Base-by-base conservation (phyloP, 2,797 vertebrate species). In the Sebastiscus tertius region DNA sequence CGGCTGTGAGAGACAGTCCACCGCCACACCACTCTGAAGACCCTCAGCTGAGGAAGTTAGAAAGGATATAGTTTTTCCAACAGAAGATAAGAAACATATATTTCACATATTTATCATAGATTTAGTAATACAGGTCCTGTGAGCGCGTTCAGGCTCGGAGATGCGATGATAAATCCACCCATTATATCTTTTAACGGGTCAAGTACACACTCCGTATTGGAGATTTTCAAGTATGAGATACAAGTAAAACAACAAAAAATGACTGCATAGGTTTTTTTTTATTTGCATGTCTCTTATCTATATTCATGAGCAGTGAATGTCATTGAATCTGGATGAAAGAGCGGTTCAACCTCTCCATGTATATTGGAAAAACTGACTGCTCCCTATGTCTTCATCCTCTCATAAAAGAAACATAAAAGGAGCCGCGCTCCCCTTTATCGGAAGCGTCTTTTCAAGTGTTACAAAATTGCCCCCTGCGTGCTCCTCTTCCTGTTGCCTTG, bases 401-500 rank as follows among this genome's bases (percentile, higher is more conserved):
- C 88, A 91, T 93, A 79, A 94, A 95, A 94, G 86, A 89, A 93
- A 92, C 84, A 92, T 93, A 61, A 92, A 91, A 92, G 75, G 52
- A 77, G 58, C 70, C 77, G 67, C 46, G 65, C 70, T 81, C 70
- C 76, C 29, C 83, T 91, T 94, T 86, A 87, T 90, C 36, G 16
- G 83, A 85, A 89, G 77, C 78, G 79, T 81, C 83, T 86, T 93
- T 93, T 86, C 79, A 93, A 89, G 79, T 87, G 70, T 81, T 87
- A 86, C 71, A 90, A 77, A 85, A 88, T 80, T 39, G 24, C 85
- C 81, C 84, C 78, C 82, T 20, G 60, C 64, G 71, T 72, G 67
- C 77, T 82, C 52, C 62, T 63, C 76, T 82, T 84, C 42, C 63
- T 77, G 39, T 76, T 87, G 55, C 75, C 69, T 78, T 77, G 72